These are phyloP conservation scores for Branchellion lobata DNA, from an alignment of 2,888 invertebrate genomes.

Conservation along the genomic window DNA sequence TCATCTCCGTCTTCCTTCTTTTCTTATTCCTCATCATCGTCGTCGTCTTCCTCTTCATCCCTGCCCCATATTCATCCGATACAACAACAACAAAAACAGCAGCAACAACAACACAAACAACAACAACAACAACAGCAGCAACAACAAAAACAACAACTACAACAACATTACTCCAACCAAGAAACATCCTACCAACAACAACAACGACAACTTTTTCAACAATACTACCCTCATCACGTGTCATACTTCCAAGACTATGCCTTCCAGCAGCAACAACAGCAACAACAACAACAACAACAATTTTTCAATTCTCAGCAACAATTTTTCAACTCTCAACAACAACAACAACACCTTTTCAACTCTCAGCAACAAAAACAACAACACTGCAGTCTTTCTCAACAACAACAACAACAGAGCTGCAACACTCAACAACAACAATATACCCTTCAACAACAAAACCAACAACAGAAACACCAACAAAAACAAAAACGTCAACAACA, in stretches of 20 bases:
- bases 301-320: not conserved
- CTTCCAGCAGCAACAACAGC: not conserved
- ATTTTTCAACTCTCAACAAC: not conserved
- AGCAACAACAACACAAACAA: not conserved
- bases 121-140: not conserved
- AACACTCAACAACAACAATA: slow-evolving; percentile 23
- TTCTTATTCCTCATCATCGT: too few relatives aligned
- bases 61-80: too few relatives aligned
- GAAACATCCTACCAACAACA: not conserved
- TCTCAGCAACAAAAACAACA: not conserved
- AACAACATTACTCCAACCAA: slow-evolving; percentile 8
- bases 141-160: not conserved
- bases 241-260: not conserved
- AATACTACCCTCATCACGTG: not conserved
- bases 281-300: not conserved
- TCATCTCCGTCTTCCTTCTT: too few relatives aligned
- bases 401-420: not conserved
- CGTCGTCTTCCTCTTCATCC: too few relatives aligned
- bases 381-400: not conserved
- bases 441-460: too few relatives aligned
- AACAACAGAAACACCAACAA: not conserved
- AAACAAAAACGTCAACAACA: not conserved
- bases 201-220: not conserved
- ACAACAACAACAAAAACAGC: not conserved
- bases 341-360: not conserved